Conservation (phyloP, 2,888 invertebrate genomes). For the Drosophila limbata region DNA sequence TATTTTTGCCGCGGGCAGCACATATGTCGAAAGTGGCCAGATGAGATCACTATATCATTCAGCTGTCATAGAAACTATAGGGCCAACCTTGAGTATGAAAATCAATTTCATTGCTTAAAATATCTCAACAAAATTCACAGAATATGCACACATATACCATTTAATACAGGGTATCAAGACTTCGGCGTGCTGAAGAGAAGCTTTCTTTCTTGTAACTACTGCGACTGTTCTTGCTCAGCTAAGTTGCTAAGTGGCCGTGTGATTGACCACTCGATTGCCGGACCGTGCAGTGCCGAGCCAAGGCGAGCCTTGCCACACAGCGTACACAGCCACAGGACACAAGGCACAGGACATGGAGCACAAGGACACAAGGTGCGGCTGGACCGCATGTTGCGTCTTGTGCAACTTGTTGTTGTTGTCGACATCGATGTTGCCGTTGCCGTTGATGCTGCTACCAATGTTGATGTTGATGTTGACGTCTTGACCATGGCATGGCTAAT, state of each 20-base stretch:
- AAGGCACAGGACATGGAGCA: conserved; percentile 16
- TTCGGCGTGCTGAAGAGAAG: not conserved
- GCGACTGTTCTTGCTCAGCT: conserved; percentile 32
- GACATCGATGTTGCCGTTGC: conserved; percentile 11
- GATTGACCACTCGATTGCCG: conserved; percentile 61
- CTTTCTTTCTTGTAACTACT: not conserved
- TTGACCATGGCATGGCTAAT: conserved; percentile 52
- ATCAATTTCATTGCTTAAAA: no score
- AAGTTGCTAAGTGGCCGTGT: conserved; percentile 59
- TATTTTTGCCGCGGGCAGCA: not conserved
- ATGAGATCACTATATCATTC: not conserved
- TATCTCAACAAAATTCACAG: no score
- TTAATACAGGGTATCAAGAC: not conserved
- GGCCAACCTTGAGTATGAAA: no score
- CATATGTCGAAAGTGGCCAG: not conserved
- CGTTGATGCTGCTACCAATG: not conserved
- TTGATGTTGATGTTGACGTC: conserved; percentile 42
- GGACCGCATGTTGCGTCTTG: conserved; percentile 66
- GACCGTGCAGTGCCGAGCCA: conserved; percentile 13
- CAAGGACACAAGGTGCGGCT: conserved; percentile 56
- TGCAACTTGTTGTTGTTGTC: conserved; percentile 36
- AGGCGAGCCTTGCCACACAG: not conserved
- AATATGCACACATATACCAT: no score
- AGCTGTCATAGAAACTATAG: no score
- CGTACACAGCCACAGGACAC: conserved; percentile 9